Conservation (phyloP, 2,888 invertebrate genomes). For the Leptopilina myrica region DNA sequence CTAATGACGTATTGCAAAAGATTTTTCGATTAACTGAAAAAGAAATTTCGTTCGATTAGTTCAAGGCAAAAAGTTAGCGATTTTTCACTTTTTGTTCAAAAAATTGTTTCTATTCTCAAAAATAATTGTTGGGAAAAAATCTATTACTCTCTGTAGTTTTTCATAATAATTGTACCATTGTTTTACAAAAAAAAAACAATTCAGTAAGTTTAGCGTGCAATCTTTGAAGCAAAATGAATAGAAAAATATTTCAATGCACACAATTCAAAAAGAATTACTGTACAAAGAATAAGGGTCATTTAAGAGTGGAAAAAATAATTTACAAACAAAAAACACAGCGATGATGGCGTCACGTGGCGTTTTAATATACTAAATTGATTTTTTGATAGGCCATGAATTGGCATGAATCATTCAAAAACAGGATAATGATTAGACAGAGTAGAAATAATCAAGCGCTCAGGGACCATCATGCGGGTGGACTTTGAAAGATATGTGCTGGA, state of each 20-base stretch:
- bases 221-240: not conserved
- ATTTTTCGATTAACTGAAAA: too few species aligned
- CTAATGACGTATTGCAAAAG: too few species aligned
- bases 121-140: too few species aligned
- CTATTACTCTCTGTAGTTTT: too few species aligned
- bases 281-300: constrained; percentile 16
- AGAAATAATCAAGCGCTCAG: constrained; percentile 47
- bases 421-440: constrained; percentile 55
- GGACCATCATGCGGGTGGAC: constrained; percentile 54
- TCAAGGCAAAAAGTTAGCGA: too few species aligned
- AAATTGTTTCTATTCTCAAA: too few species aligned
- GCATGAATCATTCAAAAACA: constrained; percentile 62
- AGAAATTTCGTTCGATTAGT: too few species aligned
- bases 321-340: constrained; percentile 42
- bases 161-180: too few species aligned
- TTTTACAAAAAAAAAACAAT: too few species aligned
- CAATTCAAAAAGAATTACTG: too few species aligned
- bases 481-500: constrained; percentile 45
- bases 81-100: too few species aligned
- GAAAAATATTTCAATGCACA: too few species aligned
- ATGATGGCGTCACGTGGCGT: constrained; percentile 57
- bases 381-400: constrained; percentile 64
- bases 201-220: not conserved
- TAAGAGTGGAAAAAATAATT: not conserved
- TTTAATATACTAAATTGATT: constrained; percentile 62